These are phyloP conservation scores for Agrochola lota DNA, from an alignment of 2,888 invertebrate genomes.

Conservation along the genomic window DNA sequence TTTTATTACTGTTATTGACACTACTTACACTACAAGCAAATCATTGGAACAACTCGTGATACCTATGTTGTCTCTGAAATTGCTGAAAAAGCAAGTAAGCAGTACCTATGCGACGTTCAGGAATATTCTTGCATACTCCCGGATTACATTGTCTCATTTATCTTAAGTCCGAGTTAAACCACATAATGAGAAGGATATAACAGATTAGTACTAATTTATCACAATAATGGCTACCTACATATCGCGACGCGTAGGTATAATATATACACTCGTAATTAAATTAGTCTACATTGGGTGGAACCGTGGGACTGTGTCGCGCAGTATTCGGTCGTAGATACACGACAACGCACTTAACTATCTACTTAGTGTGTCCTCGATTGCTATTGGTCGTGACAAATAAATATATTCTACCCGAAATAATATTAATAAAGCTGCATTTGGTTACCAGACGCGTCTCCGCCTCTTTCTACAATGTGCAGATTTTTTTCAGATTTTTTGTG, in stretches of 20 bases:
- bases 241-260: background rate
- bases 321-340: conserved; percentile 37
- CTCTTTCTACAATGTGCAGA: background rate
- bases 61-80: background rate
- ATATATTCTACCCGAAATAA: conserved; percentile 22
- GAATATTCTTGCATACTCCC: background rate
- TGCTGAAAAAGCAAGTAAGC: background rate
- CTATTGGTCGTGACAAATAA: conserved; percentile 32
- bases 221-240: background rate
- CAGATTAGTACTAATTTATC: background rate
- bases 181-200: background rate
- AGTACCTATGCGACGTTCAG: background rate
- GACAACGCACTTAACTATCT: conserved; percentile 54
- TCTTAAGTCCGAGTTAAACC: background rate
- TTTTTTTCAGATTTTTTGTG: background rate
- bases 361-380: conserved; percentile 35
- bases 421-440: conserved; percentile 1
- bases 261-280: conserved; percentile 13
- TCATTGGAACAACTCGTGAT: background rate
- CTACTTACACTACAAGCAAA: background rate
- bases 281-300: conserved; percentile 27
- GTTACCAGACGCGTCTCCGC: background rate
- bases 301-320: conserved; percentile 41
- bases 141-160: background rate
- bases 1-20: too few species aligned